phyloP scores from a whole-genome alignment of 2,113 vertebrate genomes.

The Python bivittatus region DNA sequence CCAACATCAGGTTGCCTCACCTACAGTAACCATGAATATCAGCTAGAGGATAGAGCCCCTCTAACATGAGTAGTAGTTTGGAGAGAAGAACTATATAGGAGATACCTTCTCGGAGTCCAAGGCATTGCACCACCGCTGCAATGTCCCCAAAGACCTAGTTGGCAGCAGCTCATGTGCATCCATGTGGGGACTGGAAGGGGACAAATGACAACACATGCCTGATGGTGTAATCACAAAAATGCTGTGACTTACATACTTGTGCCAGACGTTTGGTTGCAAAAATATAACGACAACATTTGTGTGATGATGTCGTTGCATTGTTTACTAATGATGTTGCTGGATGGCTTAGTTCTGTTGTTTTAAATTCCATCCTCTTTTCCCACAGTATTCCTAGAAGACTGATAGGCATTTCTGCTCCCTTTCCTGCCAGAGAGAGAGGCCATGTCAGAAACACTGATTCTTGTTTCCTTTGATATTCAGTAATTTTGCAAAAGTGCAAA shows the following conservation, averaged over 20 bases:
- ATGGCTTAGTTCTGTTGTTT: background rate
- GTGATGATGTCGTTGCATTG: background rate
- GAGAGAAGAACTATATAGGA: background rate
- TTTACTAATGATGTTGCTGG: background rate
- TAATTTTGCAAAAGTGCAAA: background rate
- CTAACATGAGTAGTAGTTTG: background rate
- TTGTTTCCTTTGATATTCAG: too few relatives aligned
- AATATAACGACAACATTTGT: background rate
- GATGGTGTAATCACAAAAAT: background rate
- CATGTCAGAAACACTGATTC: too few relatives aligned
- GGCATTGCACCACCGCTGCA: background rate
- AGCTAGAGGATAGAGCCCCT: background rate
- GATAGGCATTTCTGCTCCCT: background rate
- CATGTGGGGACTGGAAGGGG: background rate
- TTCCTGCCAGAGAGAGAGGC: too few relatives aligned
- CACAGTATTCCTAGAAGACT: background rate
- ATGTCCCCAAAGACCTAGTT: background rate
- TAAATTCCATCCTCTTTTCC: background rate
- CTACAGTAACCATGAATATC: background rate
- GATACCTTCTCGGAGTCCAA: background rate
- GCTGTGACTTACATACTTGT: background rate
- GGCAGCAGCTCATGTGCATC: background rate
- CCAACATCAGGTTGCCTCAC: background rate
- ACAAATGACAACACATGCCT: background rate
- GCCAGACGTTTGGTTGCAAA: background rate